Evolutionary conservation across 1,140 invertebrate genomes (phyloP), one percentile per base, ranked within the genome.

Genomic region (Glossosoma conforme): DNA sequence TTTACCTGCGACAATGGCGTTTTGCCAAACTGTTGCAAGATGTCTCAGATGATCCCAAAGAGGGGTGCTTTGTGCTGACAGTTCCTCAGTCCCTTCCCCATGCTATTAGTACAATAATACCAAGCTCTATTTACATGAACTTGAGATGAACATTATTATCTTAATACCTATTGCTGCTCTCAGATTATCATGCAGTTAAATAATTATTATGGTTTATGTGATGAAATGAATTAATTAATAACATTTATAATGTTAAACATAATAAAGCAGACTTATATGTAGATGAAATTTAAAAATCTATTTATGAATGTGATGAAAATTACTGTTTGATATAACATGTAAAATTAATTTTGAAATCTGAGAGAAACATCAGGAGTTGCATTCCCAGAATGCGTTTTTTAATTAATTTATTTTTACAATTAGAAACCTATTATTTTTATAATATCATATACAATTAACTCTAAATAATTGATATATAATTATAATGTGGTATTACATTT

Each of bases 81-180:
- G 38, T 48, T 41, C 44, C 24, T 44, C 62, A 62, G 63, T 62
- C 62, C 58, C 58, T 55, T 62, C 54, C 62, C 62, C 70, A 71
- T 71, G 70, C 70, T 71, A 70, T 72, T 72, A 74, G 69, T 74
- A 65, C 65, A 62, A 58, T 54, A 54, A 58, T 58, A 54, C 37
- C 56, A 47, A 58, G 56, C 52, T 49, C 52, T 54, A 51, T 58
- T 50, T 58, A 51, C 48, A 53, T 35, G 59, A 59, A 59, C 40
- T 53, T 54, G 47, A 33, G 32, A 51, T 56, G 40, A 38, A 10
- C 45, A 46, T 28, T 35, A 15, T 24, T 24, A 46, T 5, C 44
- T 30, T 37, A 41, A 37, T 50, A 9, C 19, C 17, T 19, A 37
- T 47, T 42, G 54, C 41, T 51, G 17, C 47, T 41, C 54, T 35